phyloP scores from a whole-genome alignment of 2,113 vertebrate genomes.

The Spizaetus ornatus region DNA sequence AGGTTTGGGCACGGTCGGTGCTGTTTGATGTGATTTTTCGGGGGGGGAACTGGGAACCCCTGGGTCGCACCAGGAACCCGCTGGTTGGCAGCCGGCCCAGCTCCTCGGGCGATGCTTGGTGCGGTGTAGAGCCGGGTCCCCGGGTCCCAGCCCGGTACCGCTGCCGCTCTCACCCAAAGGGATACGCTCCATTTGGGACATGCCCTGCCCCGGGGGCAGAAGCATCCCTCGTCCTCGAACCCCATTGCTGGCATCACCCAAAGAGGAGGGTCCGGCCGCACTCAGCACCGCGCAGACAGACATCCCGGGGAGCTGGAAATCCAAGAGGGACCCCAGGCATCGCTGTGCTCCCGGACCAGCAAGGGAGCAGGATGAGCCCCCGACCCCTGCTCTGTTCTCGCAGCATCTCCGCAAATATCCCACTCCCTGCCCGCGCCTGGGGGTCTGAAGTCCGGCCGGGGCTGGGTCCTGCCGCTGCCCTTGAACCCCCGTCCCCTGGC shows the following conservation, averaged over 20 bases:
- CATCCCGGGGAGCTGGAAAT: background rate
- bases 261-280: accelerated
- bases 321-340: background rate
- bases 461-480: background rate
- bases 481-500: background rate
- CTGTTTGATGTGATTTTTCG: background rate
- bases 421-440: background rate
- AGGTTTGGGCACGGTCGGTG: accelerated
- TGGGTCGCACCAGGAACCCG: background rate
- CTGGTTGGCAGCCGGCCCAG: accelerated
- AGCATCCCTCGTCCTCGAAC: background rate
- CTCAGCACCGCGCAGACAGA: accelerated
- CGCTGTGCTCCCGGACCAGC: accelerated
- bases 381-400: accelerated
- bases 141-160: background rate
- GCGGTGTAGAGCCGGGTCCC: background rate
- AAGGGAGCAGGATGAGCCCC: background rate
- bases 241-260: accelerated
- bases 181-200: accelerated
- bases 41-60: background rate
- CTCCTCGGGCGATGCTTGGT: accelerated
- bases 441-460: background rate
- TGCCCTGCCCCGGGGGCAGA: background rate
- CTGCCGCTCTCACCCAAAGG: background rate
- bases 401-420: no score